Base-by-base conservation (phyloP, 1,140 invertebrate genomes). In the honey bee (Apis mellifera) region DNA sequence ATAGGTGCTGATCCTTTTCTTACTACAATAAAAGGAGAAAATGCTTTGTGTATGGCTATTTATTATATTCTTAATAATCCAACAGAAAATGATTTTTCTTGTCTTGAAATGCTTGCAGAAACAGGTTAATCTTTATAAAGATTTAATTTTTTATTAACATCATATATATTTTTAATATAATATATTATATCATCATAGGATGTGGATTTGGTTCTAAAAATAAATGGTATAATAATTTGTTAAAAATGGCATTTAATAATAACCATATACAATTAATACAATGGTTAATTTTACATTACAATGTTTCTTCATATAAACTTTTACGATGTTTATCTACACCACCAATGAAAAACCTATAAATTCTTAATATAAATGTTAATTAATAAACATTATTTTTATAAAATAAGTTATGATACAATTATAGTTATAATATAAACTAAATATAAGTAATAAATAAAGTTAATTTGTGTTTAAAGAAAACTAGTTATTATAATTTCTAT, bases 1-100 rank as follows among this genome's bases (percentile, higher is more conserved):
- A 23, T 32, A 90, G 90, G 90, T 48, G 90, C 89, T 23, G 80
- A 91, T 88, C 83, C 87, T 48, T 78, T 57, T n/a, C 54, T 89
- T 50, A 80, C 54, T 21, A 86, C 87, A 2, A 9, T 70, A 32
- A 72, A 23, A 57, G 89, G 88, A 66, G 87, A 91, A 84, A 90
- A 83, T 82, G 86, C 88, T 17, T 62, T 91, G 12, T 89, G 89
- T 71, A 73, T 91, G 66, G 80, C 82, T 42, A 32, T 90, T 32
- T 77, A 86, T 66, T 74, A 87, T 71, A 89, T 83, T 48, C 75
- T 90, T 52, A 84, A 85, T 50, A 72, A 89, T 64, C 78, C 89
- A 23, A 21, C 48, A n/a, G 17, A 72, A 19, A 42, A 82, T 68
- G 80, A 89, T 23, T 79, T 89, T n/a, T 83, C 19, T 26, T 89